Evolutionary conservation across 2,113 vertebrate species (phyloP).

Genomic region (Syrmaticus mikado): DNA sequence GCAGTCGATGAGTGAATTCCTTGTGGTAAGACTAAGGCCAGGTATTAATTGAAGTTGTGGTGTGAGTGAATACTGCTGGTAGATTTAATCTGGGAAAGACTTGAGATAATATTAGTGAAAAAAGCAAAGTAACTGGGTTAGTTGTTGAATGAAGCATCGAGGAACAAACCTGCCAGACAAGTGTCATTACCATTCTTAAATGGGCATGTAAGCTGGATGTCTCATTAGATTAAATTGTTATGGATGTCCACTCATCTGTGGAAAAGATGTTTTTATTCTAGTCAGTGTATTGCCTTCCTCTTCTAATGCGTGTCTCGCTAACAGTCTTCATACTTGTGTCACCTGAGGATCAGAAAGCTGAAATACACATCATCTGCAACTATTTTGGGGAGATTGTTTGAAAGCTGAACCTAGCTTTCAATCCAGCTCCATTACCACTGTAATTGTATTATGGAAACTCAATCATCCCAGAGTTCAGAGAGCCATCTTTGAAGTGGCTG

Average conservation of each 20-base stretch:
- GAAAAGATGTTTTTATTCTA: slow-evolving; percentile 51
- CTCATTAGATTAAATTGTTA: slow-evolving; percentile 57
- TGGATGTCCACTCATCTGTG: slow-evolving; percentile 53
- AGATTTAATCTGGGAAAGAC: slow-evolving; percentile 14
- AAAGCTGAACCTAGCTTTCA: slow-evolving; percentile 59
- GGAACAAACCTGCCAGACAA: slow-evolving; percentile 57
- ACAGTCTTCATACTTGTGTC: background rate
- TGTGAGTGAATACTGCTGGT: background rate
- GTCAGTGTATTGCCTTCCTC: slow-evolving; percentile 9
- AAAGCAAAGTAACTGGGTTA: background rate
- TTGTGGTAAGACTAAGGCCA: background rate
- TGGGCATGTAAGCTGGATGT: slow-evolving; percentile 39
- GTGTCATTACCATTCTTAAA: slow-evolving; percentile 55
- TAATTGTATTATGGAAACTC: slow-evolving; percentile 66
- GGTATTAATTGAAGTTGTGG: slow-evolving; percentile 37
- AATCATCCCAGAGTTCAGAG: slow-evolving; percentile 9
- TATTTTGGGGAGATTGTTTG: slow-evolving; percentile 49
- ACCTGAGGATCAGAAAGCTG: slow-evolving; percentile 63
- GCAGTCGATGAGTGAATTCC: background rate
- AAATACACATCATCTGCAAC: slow-evolving; percentile 61
- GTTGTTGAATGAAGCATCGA: background rate
- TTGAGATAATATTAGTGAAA: background rate
- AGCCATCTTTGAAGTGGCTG: slow-evolving; percentile 45
- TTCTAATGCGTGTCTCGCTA: background rate
- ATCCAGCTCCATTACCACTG: background rate